These are phyloP conservation scores for Eledona agricola DNA, from an alignment of 2,888 invertebrate species.

Conservation along the genomic window DNA sequence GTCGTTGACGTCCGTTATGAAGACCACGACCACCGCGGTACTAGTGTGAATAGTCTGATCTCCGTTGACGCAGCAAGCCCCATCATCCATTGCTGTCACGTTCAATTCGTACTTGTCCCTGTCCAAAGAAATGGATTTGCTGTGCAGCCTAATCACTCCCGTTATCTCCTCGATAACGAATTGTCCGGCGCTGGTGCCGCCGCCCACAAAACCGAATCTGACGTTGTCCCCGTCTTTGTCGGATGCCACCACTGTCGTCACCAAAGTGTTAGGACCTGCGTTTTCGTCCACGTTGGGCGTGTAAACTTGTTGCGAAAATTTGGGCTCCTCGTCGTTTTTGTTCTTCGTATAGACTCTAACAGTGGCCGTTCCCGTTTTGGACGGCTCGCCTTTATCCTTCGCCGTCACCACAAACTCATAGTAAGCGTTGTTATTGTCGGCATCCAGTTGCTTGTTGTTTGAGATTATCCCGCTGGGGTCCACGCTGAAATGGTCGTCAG, in stretches of 20 bases:
- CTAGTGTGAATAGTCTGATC: constrained; percentile 89
- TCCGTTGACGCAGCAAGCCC: constrained; percentile 93
- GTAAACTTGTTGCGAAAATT: constrained; percentile 95
- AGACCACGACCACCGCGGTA: constrained; percentile 94
- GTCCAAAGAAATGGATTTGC: constrained; percentile 86
- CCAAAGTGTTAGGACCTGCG: constrained; percentile 92
- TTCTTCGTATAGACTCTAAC: constrained; percentile 97
- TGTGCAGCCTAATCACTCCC: constrained; percentile 90
- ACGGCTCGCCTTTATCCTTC: constrained; percentile 93
- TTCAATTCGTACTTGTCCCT: constrained; percentile 95
- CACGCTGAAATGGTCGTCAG: constrained; percentile 94
- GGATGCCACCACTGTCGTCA: constrained; percentile 95
- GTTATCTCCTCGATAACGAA: constrained; percentile 96
- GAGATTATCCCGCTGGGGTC: constrained; percentile 93
- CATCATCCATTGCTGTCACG: constrained; percentile 97
- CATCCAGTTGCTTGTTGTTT: constrained; percentile 92
- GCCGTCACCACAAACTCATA: constrained; percentile 95
- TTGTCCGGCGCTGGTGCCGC: constrained; percentile 88
- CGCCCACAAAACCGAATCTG: constrained; percentile 89
- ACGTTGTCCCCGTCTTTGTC: constrained; percentile 98
- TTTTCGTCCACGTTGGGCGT: constrained; percentile 97
- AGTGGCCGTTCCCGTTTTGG: constrained; percentile 91
- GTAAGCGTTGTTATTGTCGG: constrained; percentile 96
- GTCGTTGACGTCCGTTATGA: constrained; percentile 96
- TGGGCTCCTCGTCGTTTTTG: constrained; percentile 97